phyloP scores from a whole-genome alignment of 2,888 invertebrate species.

The Apoda limacodes region DNA sequence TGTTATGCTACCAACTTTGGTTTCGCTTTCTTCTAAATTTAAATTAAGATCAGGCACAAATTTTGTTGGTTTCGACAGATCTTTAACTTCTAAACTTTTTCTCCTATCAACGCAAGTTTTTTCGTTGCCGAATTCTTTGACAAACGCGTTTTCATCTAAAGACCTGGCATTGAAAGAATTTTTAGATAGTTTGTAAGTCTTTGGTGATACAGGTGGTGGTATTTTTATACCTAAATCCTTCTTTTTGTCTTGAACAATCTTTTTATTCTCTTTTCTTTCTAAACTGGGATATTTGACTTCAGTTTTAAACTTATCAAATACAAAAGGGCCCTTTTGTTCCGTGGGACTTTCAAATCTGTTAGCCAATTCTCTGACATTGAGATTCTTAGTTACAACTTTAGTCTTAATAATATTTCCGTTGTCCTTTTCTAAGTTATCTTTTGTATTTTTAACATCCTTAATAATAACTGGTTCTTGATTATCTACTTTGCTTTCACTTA shows the following conservation, averaged over 20 bases:
- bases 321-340: conserved; percentile 67
- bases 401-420: conserved; percentile 45
- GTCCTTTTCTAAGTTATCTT: conserved; percentile 30
- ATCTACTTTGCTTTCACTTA: conserved; percentile 14
- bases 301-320: conserved; percentile 62
- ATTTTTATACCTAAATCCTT: conserved; percentile 33
- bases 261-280: conserved; percentile 37
- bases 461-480: conserved; percentile 13
- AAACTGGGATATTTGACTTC: conserved; percentile 50
- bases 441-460: conserved; percentile 24
- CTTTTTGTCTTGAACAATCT: conserved; percentile 31
- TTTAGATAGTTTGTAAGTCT: conserved; percentile 67
- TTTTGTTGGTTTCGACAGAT: conserved; percentile 72
- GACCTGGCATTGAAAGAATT: conserved; percentile 75
- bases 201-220: conserved; percentile 73
- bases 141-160: conserved; percentile 79
- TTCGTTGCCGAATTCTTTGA: conserved; percentile 73
- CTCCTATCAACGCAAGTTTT: conserved; percentile 47
- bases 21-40: conserved; percentile 39
- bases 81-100: conserved; percentile 73
- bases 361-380: conserved; percentile 73
- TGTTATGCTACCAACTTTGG: conserved; percentile 50
- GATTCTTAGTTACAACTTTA: conserved; percentile 27
- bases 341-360: conserved; percentile 75
- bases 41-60: conserved; percentile 53